Conservation (phyloP, 1,140 invertebrate species). For the Anastatus disparis region DNA sequence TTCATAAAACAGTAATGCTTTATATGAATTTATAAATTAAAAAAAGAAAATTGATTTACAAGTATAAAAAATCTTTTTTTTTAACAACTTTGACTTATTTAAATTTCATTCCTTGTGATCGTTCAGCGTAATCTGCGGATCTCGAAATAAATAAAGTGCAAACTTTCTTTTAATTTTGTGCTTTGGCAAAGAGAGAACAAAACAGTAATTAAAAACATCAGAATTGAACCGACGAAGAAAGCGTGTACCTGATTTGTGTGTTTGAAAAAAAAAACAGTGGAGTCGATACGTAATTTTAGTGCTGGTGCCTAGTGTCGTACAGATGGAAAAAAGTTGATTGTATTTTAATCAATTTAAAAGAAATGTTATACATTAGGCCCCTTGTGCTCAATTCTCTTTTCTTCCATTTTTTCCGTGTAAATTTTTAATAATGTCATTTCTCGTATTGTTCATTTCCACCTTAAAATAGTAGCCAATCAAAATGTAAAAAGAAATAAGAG, state of each 20-base stretch:
- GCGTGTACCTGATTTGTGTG: constrained; percentile 63
- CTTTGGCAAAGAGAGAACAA: constrained; percentile 31
- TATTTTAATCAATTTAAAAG: not conserved
- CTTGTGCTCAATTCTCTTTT: not conserved
- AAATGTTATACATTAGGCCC: not conserved
- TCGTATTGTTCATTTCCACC: not conserved
- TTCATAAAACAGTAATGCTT: constrained; percentile 56
- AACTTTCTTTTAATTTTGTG: constrained; percentile 33
- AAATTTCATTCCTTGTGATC: constrained; percentile 22
- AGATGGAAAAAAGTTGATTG: constrained; percentile 14
- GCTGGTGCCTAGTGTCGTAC: constrained; percentile 54
- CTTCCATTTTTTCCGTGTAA: constrained; percentile 19
- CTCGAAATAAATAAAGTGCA: constrained; percentile 15
- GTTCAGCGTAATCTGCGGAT: constrained; percentile 21
- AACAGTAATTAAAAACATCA: constrained; percentile 2
- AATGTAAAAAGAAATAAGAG: not conserved
- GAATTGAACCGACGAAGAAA: constrained; percentile 45
- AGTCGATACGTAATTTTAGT: constrained; percentile 48
- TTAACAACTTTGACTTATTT: constrained; percentile 24
- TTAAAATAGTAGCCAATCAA: constrained; percentile 12
- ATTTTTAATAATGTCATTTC: constrained; percentile 8
- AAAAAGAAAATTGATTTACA: constrained; percentile 17
- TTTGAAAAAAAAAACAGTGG: constrained; percentile 49
- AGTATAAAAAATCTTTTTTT: constrained; percentile 13
- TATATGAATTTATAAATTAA: constrained; percentile 36